Base-by-base conservation (phyloP, 1,140 invertebrate species). In the Tribolium castaneum region DNA sequence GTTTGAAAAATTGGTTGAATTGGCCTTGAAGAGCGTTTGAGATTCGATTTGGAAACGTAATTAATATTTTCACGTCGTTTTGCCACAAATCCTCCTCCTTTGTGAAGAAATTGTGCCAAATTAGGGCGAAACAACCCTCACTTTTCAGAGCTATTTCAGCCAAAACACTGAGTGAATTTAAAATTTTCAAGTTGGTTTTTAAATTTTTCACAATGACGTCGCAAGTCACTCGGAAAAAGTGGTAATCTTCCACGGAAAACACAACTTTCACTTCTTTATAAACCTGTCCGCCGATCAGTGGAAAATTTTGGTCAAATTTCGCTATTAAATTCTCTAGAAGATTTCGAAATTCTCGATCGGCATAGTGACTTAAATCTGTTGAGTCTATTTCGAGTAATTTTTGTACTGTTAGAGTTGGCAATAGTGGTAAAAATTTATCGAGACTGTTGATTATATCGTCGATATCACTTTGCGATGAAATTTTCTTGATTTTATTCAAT, bases 31-130 rank as follows among this genome's bases (percentile, higher is more conserved):
- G 77, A 78, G 88, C 89, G 84, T 95, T 95, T 3, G 92, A 92
- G 0, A 95, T 86, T 78, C 91, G 86, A 80, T 88, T 90, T 0
- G 94, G 94, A 56, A 95, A 79, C 1, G 92, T 92, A 0, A 91
- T 85, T 45, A 95, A 74, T 22, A 91, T 82, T 82, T 94, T 92
- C 0, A 93, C 86, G 12, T 88, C 89, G 25, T 86, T 87, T 39
- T 89, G 86, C 90, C 90, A 93, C 59, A 78, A 22, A 50, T 4
- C 80, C 19, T 73, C 83, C 83, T 13, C 85, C 83, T 39, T 83
- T 62, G 25, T 84, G 66, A 39, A 59, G 87, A 62, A 83, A 81
- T 56, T 70, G 6, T 34, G 14, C 14, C 4, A 91, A 12, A 92
- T 76, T 0, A 88, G 86, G 1, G 88, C 87, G 19, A 91, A 86